Percentiles rank a stretch among this genome's conserved stretches.
Conservation (phyloP, 2,113 vertebrate species). For the Pica pica region DNA sequence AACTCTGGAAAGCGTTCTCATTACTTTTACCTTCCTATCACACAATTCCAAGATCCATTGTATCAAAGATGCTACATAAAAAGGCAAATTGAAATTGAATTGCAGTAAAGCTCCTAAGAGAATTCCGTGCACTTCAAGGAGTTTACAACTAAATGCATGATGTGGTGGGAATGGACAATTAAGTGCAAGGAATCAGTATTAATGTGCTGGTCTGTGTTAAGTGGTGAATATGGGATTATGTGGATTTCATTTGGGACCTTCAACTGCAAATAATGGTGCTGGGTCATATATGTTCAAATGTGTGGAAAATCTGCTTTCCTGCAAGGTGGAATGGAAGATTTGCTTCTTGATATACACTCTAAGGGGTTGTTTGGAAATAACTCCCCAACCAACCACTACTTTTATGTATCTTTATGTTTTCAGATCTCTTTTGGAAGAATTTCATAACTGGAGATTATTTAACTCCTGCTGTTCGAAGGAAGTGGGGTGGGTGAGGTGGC, state of each 20-base stretch:
- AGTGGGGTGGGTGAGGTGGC: neutral
- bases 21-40: neutral
- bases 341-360: neutral
- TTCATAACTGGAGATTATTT: neutral
- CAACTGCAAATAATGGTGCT: conserved; percentile 13
- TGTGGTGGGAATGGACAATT: neutral
- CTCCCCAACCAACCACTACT: neutral
- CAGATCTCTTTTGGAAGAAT: neutral
- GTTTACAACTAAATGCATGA: neutral
- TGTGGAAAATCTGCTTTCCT: conserved; percentile 23
- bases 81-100: conserved; percentile 43
- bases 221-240: neutral
- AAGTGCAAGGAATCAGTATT: neutral
- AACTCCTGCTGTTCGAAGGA: neutral
- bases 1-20: neutral
- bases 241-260: neutral
- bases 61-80: neutral
- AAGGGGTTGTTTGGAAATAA: neutral
- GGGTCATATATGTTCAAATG: neutral
- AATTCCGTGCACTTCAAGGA: neutral
- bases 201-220: neutral
- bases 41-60: neutral
- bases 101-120: neutral
- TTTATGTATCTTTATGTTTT: neutral
- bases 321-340: neutral